A percentile compares a stretch with the other conserved stretches of the same genome.
Conservation (phyloP, 2,113 vertebrate genomes). For the Dinomys branickii region DNA sequence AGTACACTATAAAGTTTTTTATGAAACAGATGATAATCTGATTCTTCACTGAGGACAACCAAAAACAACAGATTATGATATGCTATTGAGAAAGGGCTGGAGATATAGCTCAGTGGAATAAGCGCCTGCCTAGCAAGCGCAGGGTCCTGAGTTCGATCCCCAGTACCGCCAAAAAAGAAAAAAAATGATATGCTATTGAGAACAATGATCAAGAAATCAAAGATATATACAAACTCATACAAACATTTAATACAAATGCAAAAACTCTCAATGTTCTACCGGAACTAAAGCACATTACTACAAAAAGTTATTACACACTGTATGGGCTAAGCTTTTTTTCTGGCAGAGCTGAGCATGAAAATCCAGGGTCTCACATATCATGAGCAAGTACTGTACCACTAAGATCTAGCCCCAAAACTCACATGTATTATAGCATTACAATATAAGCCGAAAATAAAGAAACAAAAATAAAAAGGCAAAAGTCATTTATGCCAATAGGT, state of each 20-base stretch:
- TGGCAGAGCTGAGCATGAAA: neutral
- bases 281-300: conserved; percentile 24
- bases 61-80: neutral
- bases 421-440: neutral
- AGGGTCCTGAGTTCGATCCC: no score
- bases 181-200: neutral
- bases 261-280: neutral
- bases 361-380: neutral
- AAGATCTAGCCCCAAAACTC: neutral
- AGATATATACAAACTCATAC: neutral
- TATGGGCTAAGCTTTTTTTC: neutral
- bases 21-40: neutral
- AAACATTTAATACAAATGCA: neutral
- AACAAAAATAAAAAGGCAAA: neutral
- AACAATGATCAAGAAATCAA: neutral
- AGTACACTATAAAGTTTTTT: neutral
- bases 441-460: neutral
- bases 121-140: no score
- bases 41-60: conserved; percentile 20
- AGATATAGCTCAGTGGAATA: no score
- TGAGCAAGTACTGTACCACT: neutral
- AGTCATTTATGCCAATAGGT: neutral
- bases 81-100: neutral
- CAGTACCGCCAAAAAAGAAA: no score
- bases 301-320: neutral